Base-by-base conservation (phyloP, 1,140 invertebrate genomes). In the Mylabris phalerata region DNA sequence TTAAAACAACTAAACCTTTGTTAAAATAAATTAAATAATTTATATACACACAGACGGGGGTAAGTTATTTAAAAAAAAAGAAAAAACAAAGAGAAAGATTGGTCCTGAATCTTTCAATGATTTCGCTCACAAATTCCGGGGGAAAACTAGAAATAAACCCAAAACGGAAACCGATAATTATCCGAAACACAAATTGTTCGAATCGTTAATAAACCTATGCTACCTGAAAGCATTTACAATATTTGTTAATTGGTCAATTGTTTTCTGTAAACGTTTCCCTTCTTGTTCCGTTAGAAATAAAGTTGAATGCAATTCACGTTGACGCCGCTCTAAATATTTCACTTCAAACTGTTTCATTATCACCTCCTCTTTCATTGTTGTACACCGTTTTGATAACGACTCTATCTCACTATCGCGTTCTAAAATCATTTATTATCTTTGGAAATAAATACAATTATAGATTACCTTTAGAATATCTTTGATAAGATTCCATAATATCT, bases 191-290 rank as follows among this genome's bases (percentile, higher is more conserved):
- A 55, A 55, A 48, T 55, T 38, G 26, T 40, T 24, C 44, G 19
- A 55, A 47, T 55, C 25, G 43, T 54, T 46, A n/a, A 41, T 46
- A 55, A 55, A 25, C 38, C 11, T 55, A 55, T 55, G 66, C 66
- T 69, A 70, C 65, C 67, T 66, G 64, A 70, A 63, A 47, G 58
- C 50, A 50, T 68, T 65, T 26, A 70, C 48, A 40, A 68, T 67
- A 52, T 67, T 67, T 44, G 55, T 67, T 57, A 70, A 60, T 54
- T 70, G 63, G 59, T 68, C 66, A 45, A 70, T 56, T 32, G 50
- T 57, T 44, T 59, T 62, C 42, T 67, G 63, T 48, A 67, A 42
- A 41, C 59, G 59, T 51, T 61, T 67, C 24, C 47, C 60, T 24
- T 68, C 62, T 50, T 66, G 63, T 52, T 70, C 61, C 19, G 49